Evolutionary conservation across 2,797 vertebrate genomes (phyloP), one percentile per base, ranked within the genome.

Genomic region (Semaprochilodus insignis): DNA sequence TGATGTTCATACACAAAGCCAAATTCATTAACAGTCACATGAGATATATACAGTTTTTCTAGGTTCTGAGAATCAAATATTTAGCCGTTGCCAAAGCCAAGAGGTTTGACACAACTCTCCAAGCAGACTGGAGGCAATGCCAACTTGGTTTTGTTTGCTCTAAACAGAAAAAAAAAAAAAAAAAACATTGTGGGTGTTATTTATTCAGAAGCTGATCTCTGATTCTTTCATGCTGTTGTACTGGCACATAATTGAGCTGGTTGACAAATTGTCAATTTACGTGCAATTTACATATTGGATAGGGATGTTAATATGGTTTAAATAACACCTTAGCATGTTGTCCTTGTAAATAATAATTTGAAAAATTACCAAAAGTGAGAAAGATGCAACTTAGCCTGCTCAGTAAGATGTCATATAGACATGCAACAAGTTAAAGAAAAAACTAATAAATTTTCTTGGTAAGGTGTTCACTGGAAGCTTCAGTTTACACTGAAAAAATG

Each of bases 171-270:
- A 48, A 2, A 54, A 1, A 19, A 31, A 31, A 31, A 1, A 48
- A 2, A 54, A 1, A 19, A 31, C 25, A 10, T 2, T 54, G 48
- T 31, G 25, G 71, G 71, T 17, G 71, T 73, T 71, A 8, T 48
- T 51, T 71, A 71, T 51, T 19, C 70, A 73, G 63, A 63, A 74
- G 70, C 59, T 78, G 70, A 78, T 82, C 80, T 79, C 63, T 21
- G 15, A 66, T 73, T 19, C 25, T 78, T 78, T 78, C 70, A 67
- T 78, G 69, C 65, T 82, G 80, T 69, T 65, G 25, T 27, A 27
- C 55, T 57, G 57, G 16, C 59, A 77, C 52, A 74, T 74, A 44
- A 72, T 25, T 78, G 57, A 73, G 65, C 51, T 59, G 55, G 63
- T 36, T 63, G 72, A 84, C 70, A 78, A 72, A 73, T 81, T 54